These are phyloP conservation scores for Psammodynastes pulverulentus DNA, from an alignment of 2,113 vertebrate genomes.

Conservation along the genomic window DNA sequence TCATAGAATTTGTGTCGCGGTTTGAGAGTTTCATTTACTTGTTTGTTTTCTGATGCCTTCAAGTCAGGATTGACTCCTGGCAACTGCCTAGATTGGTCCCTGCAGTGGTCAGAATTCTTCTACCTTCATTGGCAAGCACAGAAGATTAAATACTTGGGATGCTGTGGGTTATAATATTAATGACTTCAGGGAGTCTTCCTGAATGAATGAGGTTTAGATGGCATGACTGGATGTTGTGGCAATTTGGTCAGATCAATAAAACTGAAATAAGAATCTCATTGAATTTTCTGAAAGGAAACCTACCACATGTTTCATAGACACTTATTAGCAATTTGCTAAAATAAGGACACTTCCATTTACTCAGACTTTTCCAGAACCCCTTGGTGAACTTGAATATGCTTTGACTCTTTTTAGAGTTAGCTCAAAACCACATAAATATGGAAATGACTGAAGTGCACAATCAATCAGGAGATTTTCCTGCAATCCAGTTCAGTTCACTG, in stretches of 20 bases:
- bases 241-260: slow-evolving; percentile 1
- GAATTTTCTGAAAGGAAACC: not conserved
- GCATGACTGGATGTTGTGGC: not conserved
- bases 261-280: not conserved
- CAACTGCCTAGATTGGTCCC: not conserved
- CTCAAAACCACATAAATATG: not conserved
- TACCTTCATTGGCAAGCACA: slow-evolving; percentile 1
- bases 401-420: not conserved
- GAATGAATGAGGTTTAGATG: slow-evolving; percentile 2
- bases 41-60: not conserved
- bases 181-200: not conserved
- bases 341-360: slow-evolving; percentile 1
- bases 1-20: not conserved
- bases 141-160: slow-evolving; percentile 5
- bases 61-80: not conserved
- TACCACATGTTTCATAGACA: not conserved
- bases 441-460: not conserved
- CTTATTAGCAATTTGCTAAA: not conserved
- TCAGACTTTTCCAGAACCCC: not conserved
- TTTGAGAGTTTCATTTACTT: not conserved
- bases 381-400: not conserved
- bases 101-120: not conserved
- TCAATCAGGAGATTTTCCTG: not conserved
- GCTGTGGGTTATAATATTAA: not conserved
- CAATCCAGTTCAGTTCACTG: not conserved